Base-by-base conservation (phyloP, 2,888 invertebrate genomes). In the Cephus pygmeus region DNA sequence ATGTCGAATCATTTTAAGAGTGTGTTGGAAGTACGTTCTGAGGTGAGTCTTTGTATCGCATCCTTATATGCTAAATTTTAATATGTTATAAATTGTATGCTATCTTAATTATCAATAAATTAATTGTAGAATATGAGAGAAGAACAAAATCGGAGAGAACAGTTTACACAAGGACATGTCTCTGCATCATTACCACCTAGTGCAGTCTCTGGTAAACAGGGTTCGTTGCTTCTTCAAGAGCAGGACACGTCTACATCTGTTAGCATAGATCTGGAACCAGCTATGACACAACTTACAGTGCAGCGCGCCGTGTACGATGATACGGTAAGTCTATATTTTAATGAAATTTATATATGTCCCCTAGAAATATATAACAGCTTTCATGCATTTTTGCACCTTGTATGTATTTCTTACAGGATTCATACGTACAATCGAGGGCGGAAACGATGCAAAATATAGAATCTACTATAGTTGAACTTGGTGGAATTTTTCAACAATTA, bases 391-490 rank as follows among this genome's bases (percentile, higher is more conserved):
- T 34, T 69, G 4, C 11, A 69, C 40, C 71, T 40, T 40, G 9
- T 9, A 56, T 1, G 40, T 74, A n/a, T 76, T 33, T 81, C 79
- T 80, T 83, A 68, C 40, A 91, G 91, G 98, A 98, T 89, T 94
- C 96, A 75, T 99, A 99, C 92, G 94, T 98, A 69, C 97, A 97
- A 88, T 96, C 96, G 88, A 94, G 99, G 87, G 98, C 98, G 69
- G 98, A 98, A 91, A 98, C 99, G 0, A 99, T 99, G 99, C 98
- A 99, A 92, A 98, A 97, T 91, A 99, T 99, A 88, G 99, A 99
- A 92, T 97, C 98, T 76, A 99, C 99, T 31, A 99, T 99, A 87
- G 98, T 99, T 23, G 99, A 99, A 92, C 93, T 99, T 74, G 99
- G 99, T n/a, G 97, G 98, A 15, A 99, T 99, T 89, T 99, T 99